Evolutionary conservation across 2,797 vertebrate species (phyloP), one percentile per base, ranked within the genome.

Genomic region (Echeneis naucrates): DNA sequence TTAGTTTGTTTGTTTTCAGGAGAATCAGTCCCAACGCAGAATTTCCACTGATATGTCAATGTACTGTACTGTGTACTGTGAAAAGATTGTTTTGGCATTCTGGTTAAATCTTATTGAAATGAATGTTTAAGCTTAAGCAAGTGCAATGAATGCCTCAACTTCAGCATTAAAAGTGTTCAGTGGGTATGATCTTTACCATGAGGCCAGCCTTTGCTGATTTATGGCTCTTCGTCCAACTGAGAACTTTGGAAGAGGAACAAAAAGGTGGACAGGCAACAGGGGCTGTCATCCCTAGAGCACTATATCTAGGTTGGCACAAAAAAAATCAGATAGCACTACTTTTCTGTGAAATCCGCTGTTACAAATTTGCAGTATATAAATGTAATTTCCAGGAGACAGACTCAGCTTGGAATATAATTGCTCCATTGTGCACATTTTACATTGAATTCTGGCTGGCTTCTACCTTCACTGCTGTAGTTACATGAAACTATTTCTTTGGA

Each of bases 321-420:
- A 37, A 27, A 8, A 60, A 50, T 68, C 23, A 47, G 30, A 13
- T 21, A 33, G 4, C 16, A 19, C 63, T 12, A 21, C 21, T 33
- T 78, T 40, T 62, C 32, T 61, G 63, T 52, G 33, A 40, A 26
- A 38, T 64, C 3, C 21, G 24, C 48, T 52, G 24, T 21, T 40
- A 24, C 48, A 64, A 30, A 38, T 54, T 64, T 44, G 21, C 30
- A 3, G 19, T 32, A 11, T 21, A 19, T 33, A 30, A 32, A 47
- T 42, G 26, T 33, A 26, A 26, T 53, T 59, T 59, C 4, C 14
- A 50, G 13, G 16, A 19, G 12, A 52, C 16, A 19, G 21, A 40
- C 33, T 13, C 8, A 11, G 10, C 17, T 7, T 57, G 21, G 47
- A 37, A 33, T 55, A 33, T 32, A 57, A 75, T 47, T 61, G 51